Base-by-base conservation (phyloP, 1,140 invertebrate genomes). In the Drosophila carrolli region DNA sequence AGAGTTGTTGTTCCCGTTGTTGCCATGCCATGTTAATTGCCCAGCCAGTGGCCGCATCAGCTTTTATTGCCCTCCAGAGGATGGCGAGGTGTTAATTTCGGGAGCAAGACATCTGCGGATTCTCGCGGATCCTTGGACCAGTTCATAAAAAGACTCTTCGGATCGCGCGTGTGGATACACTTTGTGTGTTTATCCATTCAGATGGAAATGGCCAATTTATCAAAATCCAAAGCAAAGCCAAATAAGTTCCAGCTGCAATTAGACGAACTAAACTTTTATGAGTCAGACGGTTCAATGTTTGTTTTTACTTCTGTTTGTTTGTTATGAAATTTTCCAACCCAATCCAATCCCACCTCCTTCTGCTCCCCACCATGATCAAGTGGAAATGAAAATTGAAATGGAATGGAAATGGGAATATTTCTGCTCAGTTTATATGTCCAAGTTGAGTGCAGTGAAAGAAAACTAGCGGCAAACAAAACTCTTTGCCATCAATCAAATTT, bases 21-120 rank as follows among this genome's bases (percentile, higher is more conserved):
- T 61, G 68, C 61, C 66, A 77, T 57, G 74, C 73, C 65, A 32
- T 71, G 78, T 81, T 85, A 85, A 84, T 81, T 84, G 82, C 81
- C 58, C 81, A 41, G 16, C 48, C 48, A 81, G 56, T 81, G 66
- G 78, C 61, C 66, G 61, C 72, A 61, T 70, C 81, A 46, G 66
- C 66, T 81, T 85, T 84, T 81, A 84, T 81, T 16, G 67, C 66
- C 65, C 50, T 59, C 38, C 51, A 37, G 60, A 59, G 55, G 43
- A 71, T 41, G 57, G 65, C 43, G 44, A 83, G 71, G 80, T 83
- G 81, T 75, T 83, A 75, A 84, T 76, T 59, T 47, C 5, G 11
- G 13, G 9, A 37, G 48, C 10, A 32, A 32, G 38, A 40, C 19
- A 38, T 55, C 13, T 48, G 46, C 46, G 46, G 27, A 19, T 47